Base-by-base conservation (phyloP, 2,888 invertebrate genomes). In the Ethmia dodecea region DNA sequence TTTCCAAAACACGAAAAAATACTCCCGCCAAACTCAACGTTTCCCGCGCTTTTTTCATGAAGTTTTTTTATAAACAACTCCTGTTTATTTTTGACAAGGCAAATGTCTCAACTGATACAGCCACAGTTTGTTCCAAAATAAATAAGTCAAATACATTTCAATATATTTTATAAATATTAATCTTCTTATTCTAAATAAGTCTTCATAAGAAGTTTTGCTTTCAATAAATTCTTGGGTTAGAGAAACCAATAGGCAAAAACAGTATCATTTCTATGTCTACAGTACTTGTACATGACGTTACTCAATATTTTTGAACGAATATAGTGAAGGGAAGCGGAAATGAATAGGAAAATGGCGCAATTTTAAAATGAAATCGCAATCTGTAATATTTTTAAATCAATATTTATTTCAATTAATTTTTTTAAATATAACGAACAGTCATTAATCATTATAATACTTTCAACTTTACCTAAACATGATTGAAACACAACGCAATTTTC, bases 381-480 rank as follows among this genome's bases (percentile, higher is more conserved):
- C 28, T 15, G 10, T 8, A 31, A 15, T 32, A 42, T 69, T 69
- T 70, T 68, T 49, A 72, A 71, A 73, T 69, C 52, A 65, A 65
- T 71, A 70, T n/a, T n/a, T 76, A 28, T 42, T 70, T 65, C 62
- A 75, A 73, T 77, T 80, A 76, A 75, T 79, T 66, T 70, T 65
- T 81, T 73, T 73, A 81, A 77, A 79, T 77, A 77, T 80, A 83
- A 79, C 77, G 68, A 74, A 67, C 76, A 75, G 68, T 75, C 59
- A 69, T 66, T 18, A 18, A 5, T 18, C 5, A 55, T 51, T 52
- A 35, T 60, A 52, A 58, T 60, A 60, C 49, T 62, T 49, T 71
- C 64, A 70, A 49, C 47, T 57, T 63, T 62, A 65, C 49, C 65
- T 72, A 72, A 54, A 69, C n/a, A 71, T 67, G 67, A 60, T 52